These are phyloP conservation scores for Drosophila limbata DNA, from an alignment of 2,888 invertebrate species.

Conservation along the genomic window DNA sequence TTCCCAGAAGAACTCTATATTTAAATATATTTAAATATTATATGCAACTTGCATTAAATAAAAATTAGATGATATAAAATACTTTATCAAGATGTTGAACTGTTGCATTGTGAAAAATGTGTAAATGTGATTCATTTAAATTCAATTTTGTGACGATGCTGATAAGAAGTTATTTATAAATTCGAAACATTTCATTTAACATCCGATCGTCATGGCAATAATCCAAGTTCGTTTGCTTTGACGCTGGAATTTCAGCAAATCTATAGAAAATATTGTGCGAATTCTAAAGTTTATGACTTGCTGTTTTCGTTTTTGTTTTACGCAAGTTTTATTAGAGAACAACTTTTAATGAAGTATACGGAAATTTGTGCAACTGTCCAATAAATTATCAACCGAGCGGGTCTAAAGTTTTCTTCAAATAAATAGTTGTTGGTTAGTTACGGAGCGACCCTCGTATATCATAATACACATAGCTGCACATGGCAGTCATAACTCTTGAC, in stretches of 20 bases:
- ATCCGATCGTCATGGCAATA: constrained; percentile 4
- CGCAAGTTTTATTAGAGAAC: neutral
- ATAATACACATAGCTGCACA: constrained; percentile 14
- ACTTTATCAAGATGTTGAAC: neutral
- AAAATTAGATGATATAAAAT: neutral
- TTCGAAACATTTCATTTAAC: neutral
- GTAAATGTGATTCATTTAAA: constrained; percentile 11
- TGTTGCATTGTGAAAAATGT: neutral
- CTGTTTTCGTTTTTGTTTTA: neutral
- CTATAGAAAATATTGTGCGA: neutral
- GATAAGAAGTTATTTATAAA: constrained; percentile 36
- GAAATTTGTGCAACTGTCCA: constrained; percentile 1
- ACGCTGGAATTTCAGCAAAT: neutral
- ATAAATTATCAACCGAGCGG: neutral
- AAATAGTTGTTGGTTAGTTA: constrained; percentile 12
- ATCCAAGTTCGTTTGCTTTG: neutral
- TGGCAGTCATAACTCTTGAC: constrained; percentile 36
- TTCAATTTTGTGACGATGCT: neutral
- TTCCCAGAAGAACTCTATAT: neutral
- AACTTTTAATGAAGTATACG: constrained; percentile 4
- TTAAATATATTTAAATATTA: too few species aligned
- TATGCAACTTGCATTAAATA: neutral
- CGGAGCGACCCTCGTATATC: constrained; percentile 34
- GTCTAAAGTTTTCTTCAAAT: neutral
- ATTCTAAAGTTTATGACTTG: neutral